Evolutionary conservation across 1,140 invertebrate genomes (phyloP).

Genomic region (Lerema accius): DNA sequence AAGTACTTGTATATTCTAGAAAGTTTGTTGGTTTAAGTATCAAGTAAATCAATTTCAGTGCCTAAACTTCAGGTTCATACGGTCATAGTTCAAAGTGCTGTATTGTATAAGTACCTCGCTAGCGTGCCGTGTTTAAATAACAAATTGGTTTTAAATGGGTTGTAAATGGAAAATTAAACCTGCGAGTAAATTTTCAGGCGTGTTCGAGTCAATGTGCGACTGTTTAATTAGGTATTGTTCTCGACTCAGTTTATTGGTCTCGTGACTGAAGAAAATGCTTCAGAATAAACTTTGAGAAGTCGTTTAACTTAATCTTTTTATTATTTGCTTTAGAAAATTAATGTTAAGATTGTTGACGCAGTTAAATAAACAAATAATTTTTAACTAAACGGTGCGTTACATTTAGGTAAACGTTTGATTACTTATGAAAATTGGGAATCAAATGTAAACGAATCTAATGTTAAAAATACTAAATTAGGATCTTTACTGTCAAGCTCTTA

Average conservation of each 20-base stretch:
- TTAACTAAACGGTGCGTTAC: no score
- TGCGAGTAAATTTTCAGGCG: background rate
- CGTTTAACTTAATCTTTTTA: no score
- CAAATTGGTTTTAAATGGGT: background rate
- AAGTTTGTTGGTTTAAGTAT: no score
- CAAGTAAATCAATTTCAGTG: background rate
- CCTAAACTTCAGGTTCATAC: background rate
- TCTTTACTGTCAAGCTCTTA: no score
- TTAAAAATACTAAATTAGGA: no score
- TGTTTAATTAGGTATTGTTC: slow-evolving; percentile 1
- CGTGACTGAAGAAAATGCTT: background rate
- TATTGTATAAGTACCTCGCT: background rate
- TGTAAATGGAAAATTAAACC: background rate
- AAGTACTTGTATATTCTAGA: no score
- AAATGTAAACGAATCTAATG: no score
- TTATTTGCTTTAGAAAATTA: no score
- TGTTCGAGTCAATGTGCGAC: background rate
- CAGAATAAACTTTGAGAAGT: background rate
- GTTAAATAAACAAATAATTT: no score
- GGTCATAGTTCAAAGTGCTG: background rate
- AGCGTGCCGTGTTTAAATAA: background rate
- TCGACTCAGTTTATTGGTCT: background rate
- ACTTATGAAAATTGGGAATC: no score
- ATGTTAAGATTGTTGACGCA: no score
- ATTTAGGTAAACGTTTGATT: no score